Percentiles rank a stretch among this genome's conserved stretches.
These are phyloP conservation scores for Cyanoliseus patagonus DNA, from an alignment of 2,113 vertebrate species.

Conservation along the genomic window DNA sequence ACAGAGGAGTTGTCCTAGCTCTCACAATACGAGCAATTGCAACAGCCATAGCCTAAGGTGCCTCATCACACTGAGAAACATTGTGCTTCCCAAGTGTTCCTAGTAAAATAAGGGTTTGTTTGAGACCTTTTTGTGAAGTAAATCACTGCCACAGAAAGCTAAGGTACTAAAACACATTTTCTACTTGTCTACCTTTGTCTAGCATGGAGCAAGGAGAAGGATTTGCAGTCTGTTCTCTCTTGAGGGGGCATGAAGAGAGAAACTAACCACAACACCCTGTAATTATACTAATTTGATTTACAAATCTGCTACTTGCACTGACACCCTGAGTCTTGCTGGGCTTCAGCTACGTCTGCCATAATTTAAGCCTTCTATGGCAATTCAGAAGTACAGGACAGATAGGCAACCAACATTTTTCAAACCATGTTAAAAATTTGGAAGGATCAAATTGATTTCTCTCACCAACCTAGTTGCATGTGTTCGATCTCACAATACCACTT, in stretches of 20 bases:
- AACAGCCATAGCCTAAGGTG: neutral
- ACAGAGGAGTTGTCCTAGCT: fast-evolving
- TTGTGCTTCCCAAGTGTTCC: neutral
- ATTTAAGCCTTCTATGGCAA: neutral
- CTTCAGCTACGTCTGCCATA: neutral
- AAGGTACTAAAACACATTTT: neutral
- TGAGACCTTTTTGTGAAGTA: neutral
- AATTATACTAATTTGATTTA: neutral
- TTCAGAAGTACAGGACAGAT: neutral
- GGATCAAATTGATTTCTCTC: neutral
- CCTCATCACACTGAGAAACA: neutral
- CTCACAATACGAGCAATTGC: neutral
- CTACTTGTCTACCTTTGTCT: neutral
- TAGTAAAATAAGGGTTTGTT: neutral
- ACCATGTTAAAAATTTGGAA: neutral
- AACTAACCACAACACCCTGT: neutral
- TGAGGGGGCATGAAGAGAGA: neutral
- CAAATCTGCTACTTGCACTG: neutral
- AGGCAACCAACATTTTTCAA: neutral
- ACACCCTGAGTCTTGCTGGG: neutral
- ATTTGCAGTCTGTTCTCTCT: neutral
- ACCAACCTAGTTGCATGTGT: neutral
- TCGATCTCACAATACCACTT: neutral
- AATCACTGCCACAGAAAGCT: neutral
- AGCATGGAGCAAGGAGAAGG: neutral